phyloP scores from a whole-genome alignment of 2,888 invertebrate genomes.

The Sarcophaga subvicina region DNA sequence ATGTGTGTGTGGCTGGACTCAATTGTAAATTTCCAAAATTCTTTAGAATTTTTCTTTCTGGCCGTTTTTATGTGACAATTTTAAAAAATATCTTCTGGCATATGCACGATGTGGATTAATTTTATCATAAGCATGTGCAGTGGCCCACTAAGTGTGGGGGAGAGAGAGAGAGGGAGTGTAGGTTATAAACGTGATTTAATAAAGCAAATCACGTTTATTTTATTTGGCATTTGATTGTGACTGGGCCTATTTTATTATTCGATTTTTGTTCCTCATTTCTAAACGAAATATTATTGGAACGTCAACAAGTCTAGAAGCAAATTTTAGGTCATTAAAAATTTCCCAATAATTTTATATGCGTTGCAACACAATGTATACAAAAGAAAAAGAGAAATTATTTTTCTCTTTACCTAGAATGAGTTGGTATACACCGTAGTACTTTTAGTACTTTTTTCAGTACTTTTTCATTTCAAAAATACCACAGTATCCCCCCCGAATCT shows the following conservation, averaged over 20 bases:
- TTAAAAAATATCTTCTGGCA: constrained; percentile 10
- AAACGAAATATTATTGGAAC: neutral
- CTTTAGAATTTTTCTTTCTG: neutral
- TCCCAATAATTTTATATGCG: too few relatives aligned
- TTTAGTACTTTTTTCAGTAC: too few relatives aligned
- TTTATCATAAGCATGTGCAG: neutral
- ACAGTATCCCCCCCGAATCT: too few relatives aligned
- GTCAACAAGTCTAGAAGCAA: neutral
- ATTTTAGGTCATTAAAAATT: too few relatives aligned
- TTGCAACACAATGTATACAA: too few relatives aligned
- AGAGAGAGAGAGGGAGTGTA: neutral
- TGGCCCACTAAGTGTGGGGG: neutral
- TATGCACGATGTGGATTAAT: constrained; percentile 9
- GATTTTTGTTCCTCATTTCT: neutral
- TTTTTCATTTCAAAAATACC: too few relatives aligned
- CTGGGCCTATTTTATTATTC: neutral
- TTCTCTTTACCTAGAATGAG: too few relatives aligned
- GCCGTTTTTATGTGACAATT: neutral
- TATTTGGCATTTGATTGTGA: constrained; percentile 27
- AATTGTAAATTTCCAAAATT: too few relatives aligned
- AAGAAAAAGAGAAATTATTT: too few relatives aligned
- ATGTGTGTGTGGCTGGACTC: too few relatives aligned
- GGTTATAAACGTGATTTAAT: constrained; percentile 31
- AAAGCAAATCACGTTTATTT: constrained; percentile 52
- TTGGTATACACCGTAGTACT: too few relatives aligned